Evolutionary conservation across 2,113 vertebrate species (phyloP), one percentile per base, ranked within the genome.

Genomic region (Macquaria ambigua): DNA sequence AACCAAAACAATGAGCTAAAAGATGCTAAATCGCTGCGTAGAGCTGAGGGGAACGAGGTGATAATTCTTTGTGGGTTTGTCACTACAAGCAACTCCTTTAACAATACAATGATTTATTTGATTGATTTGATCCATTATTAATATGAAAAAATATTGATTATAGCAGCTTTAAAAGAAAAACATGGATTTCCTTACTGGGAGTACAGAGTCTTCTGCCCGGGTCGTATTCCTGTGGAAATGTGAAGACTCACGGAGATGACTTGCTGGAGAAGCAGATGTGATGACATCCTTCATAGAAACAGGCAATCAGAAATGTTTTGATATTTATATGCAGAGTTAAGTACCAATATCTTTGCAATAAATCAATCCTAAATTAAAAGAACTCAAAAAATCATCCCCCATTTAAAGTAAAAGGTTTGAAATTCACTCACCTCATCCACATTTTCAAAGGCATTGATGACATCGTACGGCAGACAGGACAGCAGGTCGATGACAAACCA

Each of bases 401-500:
- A 31, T 34, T 43, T 43, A 1, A 37, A 6, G 20, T n/a, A 10
- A 58, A 5, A 14, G 12, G 28, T 18, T 14, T 69, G 14, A 71
- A 18, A 28, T 48, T 20, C 15, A 71, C 96, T 95, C 93, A 98
- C 98, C 96, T 99, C 98, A 64, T 99, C 97, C 28, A 98, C 97
- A 10, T 99, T 96, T 95, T 99, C 98, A 88, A 99, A 99, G 92
- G 97, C 97, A 87, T 99, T 99, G 96, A 99, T 99, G 96, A 99
- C 97, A 93, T 99, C 98, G 48, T 99, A 99, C 48, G 98, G 98
- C 94, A 99, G 96, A 95, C 98, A 99, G 90, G 98, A 99, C 81
- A 99, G 95, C 72, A 99, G 96, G 87, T 99, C 98, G 23, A 99
- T 99, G 95, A 99, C 97, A 91, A 99, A 99, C 98, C 98, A 99